Evolutionary conservation across 1,140 invertebrate species (phyloP).

Genomic region (Zaprionus inermis): DNA sequence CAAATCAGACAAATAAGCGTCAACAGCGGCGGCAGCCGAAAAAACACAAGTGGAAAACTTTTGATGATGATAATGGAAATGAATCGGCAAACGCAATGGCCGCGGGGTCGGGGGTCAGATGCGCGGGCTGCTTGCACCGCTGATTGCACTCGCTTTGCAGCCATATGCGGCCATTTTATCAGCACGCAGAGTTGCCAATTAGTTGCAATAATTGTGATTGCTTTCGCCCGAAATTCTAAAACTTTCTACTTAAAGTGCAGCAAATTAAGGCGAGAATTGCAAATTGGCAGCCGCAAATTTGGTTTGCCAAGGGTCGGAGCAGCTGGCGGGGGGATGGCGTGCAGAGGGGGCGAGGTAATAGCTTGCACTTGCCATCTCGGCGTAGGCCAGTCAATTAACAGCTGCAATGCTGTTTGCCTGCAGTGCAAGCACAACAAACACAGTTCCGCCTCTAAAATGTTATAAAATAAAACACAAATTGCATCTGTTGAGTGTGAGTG

Average conservation of each 20-base stretch:
- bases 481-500: conserved; percentile 4
- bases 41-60: conserved; percentile 63
- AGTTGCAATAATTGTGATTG: conserved; percentile 61
- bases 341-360: conserved; percentile 32
- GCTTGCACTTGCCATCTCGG: conserved; percentile 28
- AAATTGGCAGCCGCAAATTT: conserved; percentile 73
- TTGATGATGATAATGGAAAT: conserved; percentile 82
- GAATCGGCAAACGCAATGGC: conserved; percentile 59
- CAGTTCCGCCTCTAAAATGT: conserved; percentile 51
- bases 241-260: conserved; percentile 51
- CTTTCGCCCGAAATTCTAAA: not conserved
- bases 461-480: conserved; percentile 79
- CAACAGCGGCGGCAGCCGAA: conserved; percentile 35
- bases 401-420: conserved; percentile 66
- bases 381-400: conserved; percentile 78
- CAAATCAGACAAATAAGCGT: conserved; percentile 26
- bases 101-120: conserved; percentile 33
- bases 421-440: conserved; percentile 53
- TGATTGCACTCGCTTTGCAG: conserved; percentile 50
- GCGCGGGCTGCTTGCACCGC: conserved; percentile 26
- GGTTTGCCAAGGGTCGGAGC: conserved; percentile 56
- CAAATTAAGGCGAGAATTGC: conserved; percentile 60
- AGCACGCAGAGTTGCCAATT: conserved; percentile 59
- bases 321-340: not conserved
- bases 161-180: conserved; percentile 58